Percentiles rank a stretch among this genome's conserved stretches.
phyloP scores from a whole-genome alignment of 1,140 invertebrate species.

The Cylas formicarius region DNA sequence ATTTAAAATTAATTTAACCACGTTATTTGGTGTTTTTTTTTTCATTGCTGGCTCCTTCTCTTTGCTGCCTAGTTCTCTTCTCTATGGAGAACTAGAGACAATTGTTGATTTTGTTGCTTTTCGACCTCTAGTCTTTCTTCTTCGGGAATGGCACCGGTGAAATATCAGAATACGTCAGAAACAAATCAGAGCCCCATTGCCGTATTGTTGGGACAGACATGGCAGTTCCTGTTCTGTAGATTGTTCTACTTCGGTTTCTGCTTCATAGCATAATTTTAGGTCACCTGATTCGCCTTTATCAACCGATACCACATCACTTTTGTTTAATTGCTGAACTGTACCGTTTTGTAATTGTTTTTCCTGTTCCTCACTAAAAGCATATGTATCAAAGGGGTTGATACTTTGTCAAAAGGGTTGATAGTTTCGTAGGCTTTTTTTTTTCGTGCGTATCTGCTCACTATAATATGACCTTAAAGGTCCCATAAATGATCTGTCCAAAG shows the following conservation, averaged over 20 bases:
- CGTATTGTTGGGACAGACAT: too few species aligned
- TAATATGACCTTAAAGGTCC: slow-evolving; percentile 25
- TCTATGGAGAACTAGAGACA: too few species aligned
- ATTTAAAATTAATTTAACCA: too few species aligned
- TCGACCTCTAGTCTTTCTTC: too few species aligned
- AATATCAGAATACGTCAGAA: too few species aligned
- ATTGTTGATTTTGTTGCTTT: too few species aligned
- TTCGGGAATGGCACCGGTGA: too few species aligned
- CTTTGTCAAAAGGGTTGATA: slow-evolving; percentile 6
- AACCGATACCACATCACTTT: not conserved
- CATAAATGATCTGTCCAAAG: slow-evolving; percentile 37
- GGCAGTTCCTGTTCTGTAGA: slow-evolving; percentile 2
- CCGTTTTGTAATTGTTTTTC: slow-evolving; percentile 1
- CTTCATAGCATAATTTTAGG: too few species aligned
- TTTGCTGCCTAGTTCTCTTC: too few species aligned
- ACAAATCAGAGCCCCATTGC: too few species aligned
- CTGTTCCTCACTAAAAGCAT: slow-evolving; percentile 6
- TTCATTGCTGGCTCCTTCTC: too few species aligned
- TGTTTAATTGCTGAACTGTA: slow-evolving; percentile 5
- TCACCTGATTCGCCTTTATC: not conserved
- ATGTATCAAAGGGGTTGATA: slow-evolving; percentile 8
- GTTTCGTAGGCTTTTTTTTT: slow-evolving; percentile 7
- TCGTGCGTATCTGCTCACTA: slow-evolving; percentile 10
- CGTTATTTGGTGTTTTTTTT: too few species aligned
- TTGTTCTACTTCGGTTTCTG: slow-evolving; percentile 3